Conservation (phyloP, 2,888 invertebrate species). For the Willowsia nigromaculata region DNA sequence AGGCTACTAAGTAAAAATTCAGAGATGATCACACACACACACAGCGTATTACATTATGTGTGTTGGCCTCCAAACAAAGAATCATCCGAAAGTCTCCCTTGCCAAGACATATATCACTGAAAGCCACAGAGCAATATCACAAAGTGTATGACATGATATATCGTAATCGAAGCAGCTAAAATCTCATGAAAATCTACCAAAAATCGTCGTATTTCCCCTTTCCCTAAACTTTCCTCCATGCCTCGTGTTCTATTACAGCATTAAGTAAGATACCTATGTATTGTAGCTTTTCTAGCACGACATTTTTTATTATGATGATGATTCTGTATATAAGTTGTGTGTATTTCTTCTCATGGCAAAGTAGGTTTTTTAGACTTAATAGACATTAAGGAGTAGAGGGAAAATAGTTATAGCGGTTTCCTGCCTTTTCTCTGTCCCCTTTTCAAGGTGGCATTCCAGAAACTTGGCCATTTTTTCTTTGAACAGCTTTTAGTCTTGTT, state of each 20-base stretch:
- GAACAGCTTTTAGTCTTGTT: background rate
- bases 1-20: slow-evolving; percentile 41
- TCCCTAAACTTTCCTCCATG: background rate
- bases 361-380: background rate
- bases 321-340: too few relatives aligned
- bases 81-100: slow-evolving; percentile 62
- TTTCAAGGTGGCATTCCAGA: background rate
- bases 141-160: slow-evolving; percentile 74
- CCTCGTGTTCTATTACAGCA: background rate
- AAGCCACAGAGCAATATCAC: slow-evolving; percentile 73
- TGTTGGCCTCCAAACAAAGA: slow-evolving; percentile 72
- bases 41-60: background rate
- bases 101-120: slow-evolving; percentile 76
- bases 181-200: slow-evolving; percentile 73
- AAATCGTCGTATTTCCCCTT: slow-evolving; percentile 54
- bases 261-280: too few relatives aligned
- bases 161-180: slow-evolving; percentile 69
- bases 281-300: background rate
- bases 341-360: background rate
- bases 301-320: background rate
- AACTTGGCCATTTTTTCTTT: background rate
- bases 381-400: background rate
- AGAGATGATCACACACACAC: background rate
- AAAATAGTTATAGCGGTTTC: background rate
- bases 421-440: background rate